These are phyloP conservation scores for Acanthaster planci DNA, from an alignment of 35 echinoderm and acorn worm genomes.

Conservation along the genomic window DNA sequence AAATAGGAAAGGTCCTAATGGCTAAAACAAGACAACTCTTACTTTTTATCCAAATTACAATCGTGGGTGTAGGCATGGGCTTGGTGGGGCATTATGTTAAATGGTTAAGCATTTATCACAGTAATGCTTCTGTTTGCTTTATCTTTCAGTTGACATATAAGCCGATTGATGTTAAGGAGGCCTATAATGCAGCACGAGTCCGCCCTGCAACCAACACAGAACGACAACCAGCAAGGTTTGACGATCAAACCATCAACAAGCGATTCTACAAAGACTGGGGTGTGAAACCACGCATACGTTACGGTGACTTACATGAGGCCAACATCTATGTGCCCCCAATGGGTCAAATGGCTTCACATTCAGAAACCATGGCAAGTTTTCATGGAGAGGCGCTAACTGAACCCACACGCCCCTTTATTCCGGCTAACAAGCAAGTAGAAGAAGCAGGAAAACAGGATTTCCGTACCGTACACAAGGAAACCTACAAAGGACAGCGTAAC, in stretches of 20 bases:
- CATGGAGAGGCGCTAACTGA: conserved; percentile 45
- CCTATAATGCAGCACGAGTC: conserved; percentile 19
- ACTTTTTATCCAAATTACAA: too few species aligned
- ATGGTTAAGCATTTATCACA: too few species aligned
- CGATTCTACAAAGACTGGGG: conserved; percentile 93
- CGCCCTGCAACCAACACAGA: conserved; percentile 46
- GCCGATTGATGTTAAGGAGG: conserved; percentile 53
- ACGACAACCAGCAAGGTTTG: conserved; percentile 60
- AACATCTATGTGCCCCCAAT: conserved; percentile 67
- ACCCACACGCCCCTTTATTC: conserved; percentile 51
- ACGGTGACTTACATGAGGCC: conserved; percentile 79
- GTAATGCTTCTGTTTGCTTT: too few species aligned
- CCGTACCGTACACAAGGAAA: conserved; percentile 82
- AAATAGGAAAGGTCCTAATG: too few species aligned
- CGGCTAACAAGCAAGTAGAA: conserved; percentile 27
- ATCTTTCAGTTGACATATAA: conserved; percentile 58
- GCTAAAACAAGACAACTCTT: too few species aligned
- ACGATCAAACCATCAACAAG: conserved; percentile 91
- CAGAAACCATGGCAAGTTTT: conserved; percentile 58
- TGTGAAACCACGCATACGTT: conserved; percentile 74
- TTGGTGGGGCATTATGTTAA: too few species aligned
- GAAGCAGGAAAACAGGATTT: conserved; percentile 71
- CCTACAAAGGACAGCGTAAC: conserved; percentile 64
- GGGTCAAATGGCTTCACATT: conserved; percentile 61
- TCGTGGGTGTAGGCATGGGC: too few species aligned